Evolutionary conservation across 30 jellyfish, hydroid and myxozoan genomes (phyloP), one percentile per base, ranked within the genome.

Genomic region (Aurelia coerulea): DNA sequence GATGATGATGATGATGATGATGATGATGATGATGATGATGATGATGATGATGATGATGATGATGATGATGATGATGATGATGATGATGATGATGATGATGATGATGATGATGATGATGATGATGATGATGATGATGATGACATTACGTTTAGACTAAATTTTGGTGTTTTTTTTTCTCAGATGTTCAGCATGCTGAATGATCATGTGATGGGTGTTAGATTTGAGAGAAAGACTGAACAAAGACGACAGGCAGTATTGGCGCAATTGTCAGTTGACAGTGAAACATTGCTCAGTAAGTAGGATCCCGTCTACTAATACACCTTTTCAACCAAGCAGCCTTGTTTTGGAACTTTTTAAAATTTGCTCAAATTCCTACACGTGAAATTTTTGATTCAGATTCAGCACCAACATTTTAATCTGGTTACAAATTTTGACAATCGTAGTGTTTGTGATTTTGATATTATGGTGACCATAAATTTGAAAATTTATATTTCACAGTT

Each of bases 141-240:
- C 5, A 37, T 4, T 37, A 5, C 17, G 7, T 34, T 3, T 13
- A 15, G 32, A 2, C 23, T 18, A 49, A 15, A 49, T 5, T 74
- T 23, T 15, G 3, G 71, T 49, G 2, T 56, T 68, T 81, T 31
- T 6, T 49, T 16, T 39, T 41, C 56, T 41, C 56, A 88, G 96
- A 81, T 81, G 90, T 88, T 88, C 63, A 73, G 71, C 67, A 68
- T 88, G 96, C 88, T 88, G 39, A 88, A 88, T 65, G 66, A 70
- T 18, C 96, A 88, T 65, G 89, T 88, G 62, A 56, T 78, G 77
- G 76, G 79, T 54, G 37, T 88, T 16, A 68, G 96, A 10, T 63
- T 60, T 10, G 65, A 67, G n/a, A 68, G 96, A 42, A 74, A 82
- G 51, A 74, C 59, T 64, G 91, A 88, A 42, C 86, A 88, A 52